These are phyloP conservation scores for Semnornis frantzii DNA, from an alignment of 2,113 vertebrate species.

Conservation along the genomic window DNA sequence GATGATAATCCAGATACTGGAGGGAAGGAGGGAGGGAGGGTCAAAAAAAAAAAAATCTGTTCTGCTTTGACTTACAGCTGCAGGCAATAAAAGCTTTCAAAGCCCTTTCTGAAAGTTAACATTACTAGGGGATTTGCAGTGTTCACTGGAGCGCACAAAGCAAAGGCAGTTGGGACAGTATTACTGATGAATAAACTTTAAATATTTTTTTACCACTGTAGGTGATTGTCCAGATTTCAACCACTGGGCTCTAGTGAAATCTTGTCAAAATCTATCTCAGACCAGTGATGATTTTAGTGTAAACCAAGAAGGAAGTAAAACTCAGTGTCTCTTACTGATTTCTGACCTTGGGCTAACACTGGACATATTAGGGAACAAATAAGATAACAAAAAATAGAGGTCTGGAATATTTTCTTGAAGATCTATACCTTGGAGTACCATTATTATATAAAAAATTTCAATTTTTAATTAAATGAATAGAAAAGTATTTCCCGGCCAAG, in stretches of 20 bases:
- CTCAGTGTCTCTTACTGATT: background rate
- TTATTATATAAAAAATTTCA: background rate
- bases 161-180: background rate
- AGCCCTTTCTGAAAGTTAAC: conserved; percentile 33
- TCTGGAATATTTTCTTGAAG: background rate
- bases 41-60: background rate
- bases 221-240: background rate
- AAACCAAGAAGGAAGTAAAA: background rate
- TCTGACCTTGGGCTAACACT: background rate
- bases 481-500: background rate
- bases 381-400: background rate
- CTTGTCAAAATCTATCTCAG: background rate
- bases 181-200: background rate
- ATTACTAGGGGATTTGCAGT: conserved; percentile 5
- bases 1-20: background rate
- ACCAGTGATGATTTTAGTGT: background rate
- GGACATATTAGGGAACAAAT: background rate
- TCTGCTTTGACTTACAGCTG: conserved; percentile 48
- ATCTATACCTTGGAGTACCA: background rate
- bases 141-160: background rate
- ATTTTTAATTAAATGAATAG: background rate
- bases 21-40: background rate
- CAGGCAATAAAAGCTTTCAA: conserved; percentile 33
- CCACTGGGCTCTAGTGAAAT: background rate
- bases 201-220: background rate